Evolutionary conservation across 2,888 invertebrate species (phyloP).

Genomic region (Xiphydria camelus): DNA sequence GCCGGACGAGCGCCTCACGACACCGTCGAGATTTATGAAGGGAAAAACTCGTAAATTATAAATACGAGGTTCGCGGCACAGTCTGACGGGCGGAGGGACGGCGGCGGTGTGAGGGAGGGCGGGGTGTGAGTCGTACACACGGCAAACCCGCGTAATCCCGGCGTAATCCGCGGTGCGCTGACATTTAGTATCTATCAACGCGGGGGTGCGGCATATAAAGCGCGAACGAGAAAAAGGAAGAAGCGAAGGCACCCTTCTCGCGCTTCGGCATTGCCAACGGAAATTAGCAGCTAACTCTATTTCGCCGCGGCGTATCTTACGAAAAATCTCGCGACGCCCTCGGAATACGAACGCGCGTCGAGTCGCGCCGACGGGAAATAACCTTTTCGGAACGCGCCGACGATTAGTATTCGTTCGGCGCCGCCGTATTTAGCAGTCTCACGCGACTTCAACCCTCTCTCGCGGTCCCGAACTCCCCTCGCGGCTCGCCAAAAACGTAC

Average conservation of each 20-base stretch:
- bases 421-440: neutral
- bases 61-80: too few species aligned
- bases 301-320: neutral
- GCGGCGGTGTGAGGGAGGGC: too few species aligned
- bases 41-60: slow-evolving; percentile 41
- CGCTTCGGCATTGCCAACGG: neutral
- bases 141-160: neutral
- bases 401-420: neutral
- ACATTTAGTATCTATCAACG: slow-evolving; percentile 31
- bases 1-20: slow-evolving; percentile 10
- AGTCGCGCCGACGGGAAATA: slow-evolving; percentile 1
- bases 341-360: neutral
- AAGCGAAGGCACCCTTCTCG: too few species aligned
- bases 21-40: slow-evolving; percentile 35
- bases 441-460: too few species aligned
- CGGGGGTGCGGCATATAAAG: slow-evolving; percentile 24
- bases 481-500: too few species aligned
- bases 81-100: too few species aligned
- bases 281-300: slow-evolving; percentile 1
- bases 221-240: slow-evolving; percentile 22
- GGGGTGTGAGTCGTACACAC: slow-evolving; percentile 9
- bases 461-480: too few species aligned
- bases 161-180: slow-evolving; percentile 17
- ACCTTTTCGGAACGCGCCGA: neutral
- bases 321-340: neutral